Conservation (phyloP, 1,140 invertebrate species). For the Rhyacophila brunnea region DNA sequence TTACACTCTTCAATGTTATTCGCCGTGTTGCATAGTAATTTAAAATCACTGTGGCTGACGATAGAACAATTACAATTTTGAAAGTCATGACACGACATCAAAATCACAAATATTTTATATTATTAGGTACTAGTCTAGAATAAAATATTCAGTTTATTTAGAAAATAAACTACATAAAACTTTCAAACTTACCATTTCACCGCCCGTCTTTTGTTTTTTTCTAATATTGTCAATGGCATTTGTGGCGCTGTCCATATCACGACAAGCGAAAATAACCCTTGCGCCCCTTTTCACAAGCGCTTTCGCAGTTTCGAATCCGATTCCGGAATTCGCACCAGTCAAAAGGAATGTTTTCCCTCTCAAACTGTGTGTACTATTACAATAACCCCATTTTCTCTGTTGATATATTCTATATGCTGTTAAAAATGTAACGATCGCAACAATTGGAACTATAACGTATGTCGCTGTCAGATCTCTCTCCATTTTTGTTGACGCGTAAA, state of each 20-base stretch:
- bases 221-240: constrained; percentile 63
- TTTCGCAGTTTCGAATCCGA: constrained; percentile 73
- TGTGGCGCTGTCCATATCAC: constrained; percentile 62
- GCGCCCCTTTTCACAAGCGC: constrained; percentile 66
- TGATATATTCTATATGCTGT: constrained; percentile 4
- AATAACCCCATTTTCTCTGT: constrained; percentile 15
- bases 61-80: no score
- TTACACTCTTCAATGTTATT: no score
- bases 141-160: no score
- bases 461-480: constrained; percentile 9
- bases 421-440: constrained; percentile 1
- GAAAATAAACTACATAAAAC: no score
- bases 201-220: constrained; percentile 52
- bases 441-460: constrained; percentile 8
- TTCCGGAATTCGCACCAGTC: constrained; percentile 78
- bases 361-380: constrained; percentile 28
- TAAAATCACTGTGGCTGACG: no score
- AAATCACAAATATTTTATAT: no score
- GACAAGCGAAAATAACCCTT: constrained; percentile 72
- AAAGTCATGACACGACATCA: no score
- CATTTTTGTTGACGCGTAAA: neutral
- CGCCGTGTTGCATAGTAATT: no score
- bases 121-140: no score
- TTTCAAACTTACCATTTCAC: constrained; percentile 55
- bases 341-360: constrained; percentile 63